These are phyloP conservation scores for Momotus momota DNA, from an alignment of 2,797 vertebrate genomes.

Conservation along the genomic window DNA sequence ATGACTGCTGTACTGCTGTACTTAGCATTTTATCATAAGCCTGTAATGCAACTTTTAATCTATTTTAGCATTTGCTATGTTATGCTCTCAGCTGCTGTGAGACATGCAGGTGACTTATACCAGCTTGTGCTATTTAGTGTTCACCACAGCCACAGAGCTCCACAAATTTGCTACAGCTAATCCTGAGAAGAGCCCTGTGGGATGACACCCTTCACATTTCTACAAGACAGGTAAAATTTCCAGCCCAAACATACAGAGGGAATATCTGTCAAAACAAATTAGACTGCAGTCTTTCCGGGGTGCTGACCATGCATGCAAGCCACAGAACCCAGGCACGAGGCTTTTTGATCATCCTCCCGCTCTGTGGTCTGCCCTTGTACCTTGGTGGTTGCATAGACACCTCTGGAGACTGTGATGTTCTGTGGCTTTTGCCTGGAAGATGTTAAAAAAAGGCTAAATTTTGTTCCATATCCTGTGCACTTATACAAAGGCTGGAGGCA, in stretches of 20 bases:
- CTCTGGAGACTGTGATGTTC: background rate
- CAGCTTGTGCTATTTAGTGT: background rate
- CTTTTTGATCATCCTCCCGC: background rate
- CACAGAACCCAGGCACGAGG: background rate
- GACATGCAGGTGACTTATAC: background rate
- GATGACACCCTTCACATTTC: background rate
- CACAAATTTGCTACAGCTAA: background rate
- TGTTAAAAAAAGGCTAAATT: background rate
- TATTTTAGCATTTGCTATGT: background rate
- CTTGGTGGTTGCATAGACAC: background rate
- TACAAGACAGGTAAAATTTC: background rate
- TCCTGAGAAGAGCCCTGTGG: background rate
- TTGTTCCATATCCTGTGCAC: background rate
- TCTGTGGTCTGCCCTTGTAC: background rate
- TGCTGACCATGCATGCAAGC: rapidly evolving
- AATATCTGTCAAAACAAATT: background rate
- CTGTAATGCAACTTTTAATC: background rate
- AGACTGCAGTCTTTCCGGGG: background rate
- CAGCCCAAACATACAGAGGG: background rate
- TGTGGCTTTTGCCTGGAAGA: background rate
- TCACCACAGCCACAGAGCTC: background rate
- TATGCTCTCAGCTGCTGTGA: background rate
- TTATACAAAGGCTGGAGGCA: background rate
- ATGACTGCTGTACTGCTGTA: background rate
- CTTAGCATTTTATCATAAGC: background rate